Evolutionary conservation across 1,140 invertebrate genomes (phyloP).

Genomic region (Elymnias hypermnestra): DNA sequence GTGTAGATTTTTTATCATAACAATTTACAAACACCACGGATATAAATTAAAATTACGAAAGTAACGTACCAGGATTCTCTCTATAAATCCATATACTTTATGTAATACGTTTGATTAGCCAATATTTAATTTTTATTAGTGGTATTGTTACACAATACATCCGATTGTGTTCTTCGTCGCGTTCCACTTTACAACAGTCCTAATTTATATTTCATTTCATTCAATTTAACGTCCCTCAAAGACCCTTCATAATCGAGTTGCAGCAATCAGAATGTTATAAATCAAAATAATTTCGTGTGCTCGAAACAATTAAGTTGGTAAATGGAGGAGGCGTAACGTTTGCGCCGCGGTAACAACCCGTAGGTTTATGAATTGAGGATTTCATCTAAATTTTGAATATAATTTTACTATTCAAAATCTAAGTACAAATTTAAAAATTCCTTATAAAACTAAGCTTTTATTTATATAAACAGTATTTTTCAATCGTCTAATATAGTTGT

Average conservation of each 20-base stretch:
- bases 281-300: conserved; percentile 69
- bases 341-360: conserved; percentile 15
- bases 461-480: too few species aligned
- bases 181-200: conserved; percentile 39
- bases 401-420: too few species aligned
- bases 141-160: conserved; percentile 30
- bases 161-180: conserved; percentile 29
- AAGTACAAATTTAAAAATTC: too few species aligned
- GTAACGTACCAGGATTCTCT: too few species aligned
- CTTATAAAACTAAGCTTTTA: too few species aligned
- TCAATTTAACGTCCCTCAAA: conserved; percentile 58
- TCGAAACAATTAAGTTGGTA: conserved; percentile 59
- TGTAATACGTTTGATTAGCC: conserved; percentile 10
- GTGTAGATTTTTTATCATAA: too few species aligned
- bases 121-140: conserved; percentile 26
- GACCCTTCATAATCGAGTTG: conserved; percentile 64
- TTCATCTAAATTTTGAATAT: too few species aligned
- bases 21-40: too few species aligned
- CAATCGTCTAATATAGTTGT: too few species aligned
- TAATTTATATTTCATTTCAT: conserved; percentile 69
- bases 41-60: too few species aligned
- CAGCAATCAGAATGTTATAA: conserved; percentile 69
- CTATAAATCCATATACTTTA: too few species aligned
- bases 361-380: conserved; percentile 28
- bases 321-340: conserved; percentile 40